Conservation (phyloP, 2,888 invertebrate genomes). For the Tromatobia lineatoria region DNA sequence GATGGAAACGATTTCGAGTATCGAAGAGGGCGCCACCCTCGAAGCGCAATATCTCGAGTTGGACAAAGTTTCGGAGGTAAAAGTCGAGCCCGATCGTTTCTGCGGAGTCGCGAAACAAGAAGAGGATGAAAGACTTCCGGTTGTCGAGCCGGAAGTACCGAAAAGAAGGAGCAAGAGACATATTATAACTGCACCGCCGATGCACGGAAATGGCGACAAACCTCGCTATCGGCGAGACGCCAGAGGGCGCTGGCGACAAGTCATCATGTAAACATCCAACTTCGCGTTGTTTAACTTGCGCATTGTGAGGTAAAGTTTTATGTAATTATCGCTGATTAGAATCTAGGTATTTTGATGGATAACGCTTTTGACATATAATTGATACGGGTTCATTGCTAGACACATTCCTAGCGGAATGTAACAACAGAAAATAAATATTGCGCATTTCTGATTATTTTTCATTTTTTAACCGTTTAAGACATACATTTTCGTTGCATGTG, state of each 20-base stretch:
- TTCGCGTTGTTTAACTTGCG: neutral
- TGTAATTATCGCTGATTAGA: neutral
- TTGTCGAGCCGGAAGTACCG: neutral
- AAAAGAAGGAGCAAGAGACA: neutral
- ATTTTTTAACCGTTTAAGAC: no score
- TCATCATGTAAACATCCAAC: neutral
- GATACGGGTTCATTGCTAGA: no score
- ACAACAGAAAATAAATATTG: no score
- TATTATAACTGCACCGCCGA: conserved; percentile 6
- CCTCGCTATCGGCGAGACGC: neutral
- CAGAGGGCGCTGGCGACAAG: conserved; percentile 28
- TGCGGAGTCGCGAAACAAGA: neutral
- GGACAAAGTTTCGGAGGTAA: neutral
- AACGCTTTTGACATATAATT: neutral
- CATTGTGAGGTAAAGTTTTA: neutral
- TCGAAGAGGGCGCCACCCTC: neutral
- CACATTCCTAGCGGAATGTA: no score
- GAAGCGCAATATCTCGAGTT: neutral
- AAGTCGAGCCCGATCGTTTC: no score
- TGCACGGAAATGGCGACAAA: no score
- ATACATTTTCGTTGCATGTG: no score
- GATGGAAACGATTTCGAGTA: neutral
- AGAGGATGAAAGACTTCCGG: neutral
- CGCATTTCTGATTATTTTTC: no score
- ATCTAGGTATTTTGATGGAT: neutral